phyloP scores from a whole-genome alignment of 2,797 vertebrate species.

The Rhincodon typus region DNA sequence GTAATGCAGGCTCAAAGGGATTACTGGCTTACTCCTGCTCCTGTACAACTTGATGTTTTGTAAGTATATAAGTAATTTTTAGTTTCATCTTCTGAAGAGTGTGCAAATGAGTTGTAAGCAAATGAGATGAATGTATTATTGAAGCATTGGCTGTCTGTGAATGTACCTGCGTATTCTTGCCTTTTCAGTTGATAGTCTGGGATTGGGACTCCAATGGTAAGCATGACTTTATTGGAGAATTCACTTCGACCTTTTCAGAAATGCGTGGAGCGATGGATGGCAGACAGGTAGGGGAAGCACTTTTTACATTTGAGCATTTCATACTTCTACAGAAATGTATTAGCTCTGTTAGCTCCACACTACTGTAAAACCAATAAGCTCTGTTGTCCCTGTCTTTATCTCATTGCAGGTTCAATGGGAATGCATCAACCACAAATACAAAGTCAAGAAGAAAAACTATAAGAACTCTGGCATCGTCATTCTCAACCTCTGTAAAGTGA shows the following conservation, averaged over 20 bases:
- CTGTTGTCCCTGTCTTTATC: not conserved
- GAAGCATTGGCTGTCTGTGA: not conserved
- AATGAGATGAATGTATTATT: not conserved
- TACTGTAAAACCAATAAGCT: not conserved
- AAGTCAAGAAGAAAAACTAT: slow-evolving; percentile 97
- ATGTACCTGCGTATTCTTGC: slow-evolving; percentile 35
- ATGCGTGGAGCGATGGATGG: slow-evolving; percentile 86
- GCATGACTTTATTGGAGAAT: slow-evolving; percentile 97
- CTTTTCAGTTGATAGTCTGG: slow-evolving; percentile 86
- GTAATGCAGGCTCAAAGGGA: no score
- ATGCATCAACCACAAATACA: slow-evolving; percentile 98
- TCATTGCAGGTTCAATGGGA: slow-evolving; percentile 84
- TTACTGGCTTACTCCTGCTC: no score
- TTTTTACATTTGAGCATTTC: not conserved
- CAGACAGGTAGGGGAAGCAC: slow-evolving; percentile 68
- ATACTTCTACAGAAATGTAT: not conserved
- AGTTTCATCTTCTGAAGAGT: not conserved
- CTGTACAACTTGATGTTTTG: no score
- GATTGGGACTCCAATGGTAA: slow-evolving; percentile 99
- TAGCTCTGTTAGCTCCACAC: not conserved
- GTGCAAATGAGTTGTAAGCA: not conserved
- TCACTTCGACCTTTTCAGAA: slow-evolving; percentile 89
- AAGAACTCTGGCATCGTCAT: slow-evolving; percentile 93
- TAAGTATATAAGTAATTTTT: not conserved
- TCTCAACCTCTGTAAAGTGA: slow-evolving; percentile 93